Evolutionary conservation across 1,140 invertebrate genomes (phyloP).

Genomic region (Sycophila sp.): DNA sequence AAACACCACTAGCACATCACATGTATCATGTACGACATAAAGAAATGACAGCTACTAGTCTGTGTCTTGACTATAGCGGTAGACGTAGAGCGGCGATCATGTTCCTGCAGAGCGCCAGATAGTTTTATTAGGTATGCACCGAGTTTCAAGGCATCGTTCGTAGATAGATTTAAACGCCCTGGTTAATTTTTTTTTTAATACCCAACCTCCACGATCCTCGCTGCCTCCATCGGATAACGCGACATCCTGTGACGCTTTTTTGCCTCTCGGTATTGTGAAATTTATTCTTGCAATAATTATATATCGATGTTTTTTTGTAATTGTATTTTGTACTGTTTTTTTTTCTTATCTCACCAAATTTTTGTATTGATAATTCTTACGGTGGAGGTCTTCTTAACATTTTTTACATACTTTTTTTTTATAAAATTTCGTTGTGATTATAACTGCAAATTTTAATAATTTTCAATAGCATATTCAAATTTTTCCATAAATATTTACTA

Average conservation of each 20-base stretch:
- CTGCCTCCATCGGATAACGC: too few species aligned
- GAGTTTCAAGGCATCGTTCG: slow-evolving; percentile 60
- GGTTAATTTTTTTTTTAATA: too few species aligned
- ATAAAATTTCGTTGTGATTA: too few species aligned
- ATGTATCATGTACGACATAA: slow-evolving; percentile 62
- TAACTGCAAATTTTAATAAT: too few species aligned
- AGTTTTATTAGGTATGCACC: slow-evolving; percentile 64
- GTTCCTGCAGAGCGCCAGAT: slow-evolving; percentile 62
- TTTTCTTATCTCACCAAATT: background rate
- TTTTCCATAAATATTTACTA: too few species aligned
- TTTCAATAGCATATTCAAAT: too few species aligned
- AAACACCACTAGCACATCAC: slow-evolving; percentile 60
- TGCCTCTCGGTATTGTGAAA: too few species aligned
- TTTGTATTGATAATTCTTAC: background rate
- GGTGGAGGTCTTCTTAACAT: too few species aligned
- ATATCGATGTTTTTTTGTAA: background rate
- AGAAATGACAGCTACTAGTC: slow-evolving; percentile 59
- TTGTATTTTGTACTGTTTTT: background rate
- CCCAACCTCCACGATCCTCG: too few species aligned
- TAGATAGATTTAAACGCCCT: slow-evolving; percentile 47
- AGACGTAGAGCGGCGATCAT: slow-evolving; percentile 59
- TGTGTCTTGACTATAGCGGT: slow-evolving; percentile 62
- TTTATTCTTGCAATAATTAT: too few species aligned
- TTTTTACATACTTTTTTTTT: too few species aligned
- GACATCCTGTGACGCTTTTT: too few species aligned